Evolutionary conservation across 2,797 vertebrate species (phyloP), one percentile per base, ranked within the genome.

Genomic region (Anisognathus igniventris): DNA sequence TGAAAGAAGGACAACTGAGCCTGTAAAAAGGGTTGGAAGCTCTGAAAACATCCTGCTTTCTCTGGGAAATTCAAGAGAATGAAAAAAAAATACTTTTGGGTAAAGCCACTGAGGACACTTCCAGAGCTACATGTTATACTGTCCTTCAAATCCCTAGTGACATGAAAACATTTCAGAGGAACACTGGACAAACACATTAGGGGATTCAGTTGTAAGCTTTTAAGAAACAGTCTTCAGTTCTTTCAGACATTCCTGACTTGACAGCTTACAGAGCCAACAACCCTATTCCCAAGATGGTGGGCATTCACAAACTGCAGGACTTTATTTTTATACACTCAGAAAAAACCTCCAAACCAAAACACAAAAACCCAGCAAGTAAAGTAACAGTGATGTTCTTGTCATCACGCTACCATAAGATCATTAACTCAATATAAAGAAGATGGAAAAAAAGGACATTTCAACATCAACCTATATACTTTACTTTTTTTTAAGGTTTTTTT

Each of bases 401-500:
- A 71, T 19, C 30, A 51, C 14, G 25, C 18, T 60, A 67, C 42
- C 0, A 0, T 22, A 60, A 61, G 14, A 71, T 71, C 28, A 50
- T 12, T 54, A 86, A 47, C 12, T 77, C 50, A 65, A 15, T 28
- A 86, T 6, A 31, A 77, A 77, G 27, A 72, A 18, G 42, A 68
- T 16, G 19, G 13, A 79, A 80, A 79, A 74, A 23, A 92, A 73
- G 19, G 12, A 65, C 4, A 10, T 56, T 83, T 58, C 54, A 68
- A 57, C 18, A 61, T 31, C 30, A 30, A 51, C 10, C 19, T 24
- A 39, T 25, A 3, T 47, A 60, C 48, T 76, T 76, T 18, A 44
- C 56, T 42, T 54, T 54, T 54, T n/a, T 53, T 12, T 2, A 3
- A 28, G 3, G 0, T 1, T 27, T 66, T 60, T 72, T 12, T 0